Base-by-base conservation (phyloP, 2,888 invertebrate species). In the Megamerina dolium region DNA sequence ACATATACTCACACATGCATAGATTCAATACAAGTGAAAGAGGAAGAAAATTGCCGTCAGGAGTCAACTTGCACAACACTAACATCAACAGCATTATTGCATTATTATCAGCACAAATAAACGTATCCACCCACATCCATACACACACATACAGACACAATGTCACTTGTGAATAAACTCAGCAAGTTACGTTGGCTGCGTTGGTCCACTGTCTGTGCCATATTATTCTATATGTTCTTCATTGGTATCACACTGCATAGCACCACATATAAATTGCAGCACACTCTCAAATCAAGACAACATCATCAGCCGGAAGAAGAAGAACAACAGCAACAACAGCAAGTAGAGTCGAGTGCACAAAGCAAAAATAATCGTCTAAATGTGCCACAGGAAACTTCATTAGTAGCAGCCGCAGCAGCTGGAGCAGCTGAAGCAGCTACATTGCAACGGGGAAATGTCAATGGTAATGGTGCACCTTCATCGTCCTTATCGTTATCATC, bases 141-240 rank as follows among this genome's bases (percentile, higher is more conserved):
- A 30, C 19, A 36, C 44, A 27, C 31, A 29, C 41, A 5, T 29
- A 35, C 37, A 42, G 16, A 13, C 26, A 41, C 42, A 39, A 39
- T 49, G 32, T 17, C 42, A 63, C 59, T 66, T 52, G 55, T 66
- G 54, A 66, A 61, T 56, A 68, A 67, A 58, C 57, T 66, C 55
- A 61, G 65, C 56, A 60, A 59, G 54, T 58, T 64, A 44, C 63
- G 63, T 49, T 62, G 68, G 61, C 53, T 69, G 40, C 67, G 77
- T 49, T 78, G 77, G 77, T 77, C 78, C 16, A 76, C 75, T 52
- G 64, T 74, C 40, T 73, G 76, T 49, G 75, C 77, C 46, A 66
- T 77, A 55, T 62, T 78, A 54, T 74, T 76, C 59, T 78, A 78
- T 61, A 60, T 76, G 47, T 66, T 72, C 49, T 76, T 78, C 59